phyloP scores from a whole-genome alignment of 1,140 invertebrate species.

The Phymastichus coffea region DNA sequence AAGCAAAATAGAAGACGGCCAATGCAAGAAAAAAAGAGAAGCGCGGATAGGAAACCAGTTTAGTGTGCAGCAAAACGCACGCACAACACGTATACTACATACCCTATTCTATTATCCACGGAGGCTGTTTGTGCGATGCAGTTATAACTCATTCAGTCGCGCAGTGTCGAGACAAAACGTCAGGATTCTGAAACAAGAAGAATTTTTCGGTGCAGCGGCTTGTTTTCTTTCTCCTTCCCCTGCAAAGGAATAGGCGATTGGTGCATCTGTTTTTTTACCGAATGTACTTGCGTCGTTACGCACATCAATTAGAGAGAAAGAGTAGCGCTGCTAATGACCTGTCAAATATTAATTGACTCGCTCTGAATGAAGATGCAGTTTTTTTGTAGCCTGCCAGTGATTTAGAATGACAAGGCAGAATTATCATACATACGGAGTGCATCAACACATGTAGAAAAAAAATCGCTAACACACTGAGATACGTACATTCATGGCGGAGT shows the following conservation, averaged over 20 bases:
- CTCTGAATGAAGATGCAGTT: slow-evolving; percentile 7
- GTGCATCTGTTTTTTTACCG: no score
- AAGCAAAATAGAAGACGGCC: background rate
- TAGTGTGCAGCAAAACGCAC: slow-evolving; percentile 35
- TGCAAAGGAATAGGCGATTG: no score
- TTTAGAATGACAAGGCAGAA: background rate
- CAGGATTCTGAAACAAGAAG: slow-evolving; percentile 13
- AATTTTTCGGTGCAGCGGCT: no score
- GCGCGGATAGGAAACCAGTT: slow-evolving; percentile 43
- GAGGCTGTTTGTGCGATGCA: slow-evolving; percentile 24
- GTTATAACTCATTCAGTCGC: slow-evolving; percentile 34
- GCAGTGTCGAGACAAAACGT: slow-evolving; percentile 19
- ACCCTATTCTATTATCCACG: slow-evolving; percentile 40
- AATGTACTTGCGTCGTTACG: no score
- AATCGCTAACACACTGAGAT: no score
- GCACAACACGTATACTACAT: slow-evolving; percentile 32
- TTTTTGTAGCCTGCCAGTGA: background rate
- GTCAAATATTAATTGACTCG: slow-evolving; percentile 40
- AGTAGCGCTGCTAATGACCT: slow-evolving; percentile 37
- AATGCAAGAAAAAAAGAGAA: slow-evolving; percentile 2
- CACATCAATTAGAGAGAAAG: slow-evolving; percentile 36
- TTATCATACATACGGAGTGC: no score
- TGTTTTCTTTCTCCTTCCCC: no score
- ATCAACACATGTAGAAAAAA: no score
- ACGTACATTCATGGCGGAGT: no score